A percentile compares a stretch with the other conserved stretches of the same genome.
phyloP scores from a whole-genome alignment of 2,113 vertebrate genomes.

The Passer montanus region DNA sequence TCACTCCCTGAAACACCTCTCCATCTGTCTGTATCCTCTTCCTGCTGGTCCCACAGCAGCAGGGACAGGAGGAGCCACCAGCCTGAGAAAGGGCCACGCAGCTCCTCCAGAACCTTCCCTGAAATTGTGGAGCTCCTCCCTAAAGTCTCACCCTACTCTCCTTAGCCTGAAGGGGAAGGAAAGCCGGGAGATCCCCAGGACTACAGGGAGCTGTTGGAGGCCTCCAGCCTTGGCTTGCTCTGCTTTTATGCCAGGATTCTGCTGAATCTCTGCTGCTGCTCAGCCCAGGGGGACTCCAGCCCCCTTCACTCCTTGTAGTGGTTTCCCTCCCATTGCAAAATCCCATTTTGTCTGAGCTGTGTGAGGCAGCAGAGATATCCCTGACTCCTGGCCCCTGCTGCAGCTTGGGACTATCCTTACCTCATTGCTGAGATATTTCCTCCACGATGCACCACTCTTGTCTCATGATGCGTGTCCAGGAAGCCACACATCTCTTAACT shows the following conservation, averaged over 20 bases:
- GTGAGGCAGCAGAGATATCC: background rate
- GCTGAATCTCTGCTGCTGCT: background rate
- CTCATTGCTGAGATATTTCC: background rate
- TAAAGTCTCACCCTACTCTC: background rate
- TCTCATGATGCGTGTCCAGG: background rate
- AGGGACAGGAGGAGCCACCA: background rate
- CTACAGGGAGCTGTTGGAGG: background rate
- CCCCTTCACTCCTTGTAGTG: background rate
- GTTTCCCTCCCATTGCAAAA: background rate
- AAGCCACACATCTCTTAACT: background rate
- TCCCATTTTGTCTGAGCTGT: background rate
- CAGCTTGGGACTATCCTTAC: background rate
- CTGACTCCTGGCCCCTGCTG: background rate
- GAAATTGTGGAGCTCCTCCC: background rate
- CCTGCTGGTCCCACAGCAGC: background rate
- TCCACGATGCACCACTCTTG: background rate
- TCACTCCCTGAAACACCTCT: background rate
- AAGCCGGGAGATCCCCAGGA: background rate
- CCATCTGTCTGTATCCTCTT: background rate
- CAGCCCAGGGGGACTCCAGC: rapidly evolving
- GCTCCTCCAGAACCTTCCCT: background rate
- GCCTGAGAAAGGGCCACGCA: background rate
- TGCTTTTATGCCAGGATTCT: background rate
- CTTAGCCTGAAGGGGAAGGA: background rate
- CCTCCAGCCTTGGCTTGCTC: background rate